Evolutionary conservation across 2,888 invertebrate species (phyloP), one percentile per base, ranked within the genome.

Genomic region (Bembecia ichneumoniformis): DNA sequence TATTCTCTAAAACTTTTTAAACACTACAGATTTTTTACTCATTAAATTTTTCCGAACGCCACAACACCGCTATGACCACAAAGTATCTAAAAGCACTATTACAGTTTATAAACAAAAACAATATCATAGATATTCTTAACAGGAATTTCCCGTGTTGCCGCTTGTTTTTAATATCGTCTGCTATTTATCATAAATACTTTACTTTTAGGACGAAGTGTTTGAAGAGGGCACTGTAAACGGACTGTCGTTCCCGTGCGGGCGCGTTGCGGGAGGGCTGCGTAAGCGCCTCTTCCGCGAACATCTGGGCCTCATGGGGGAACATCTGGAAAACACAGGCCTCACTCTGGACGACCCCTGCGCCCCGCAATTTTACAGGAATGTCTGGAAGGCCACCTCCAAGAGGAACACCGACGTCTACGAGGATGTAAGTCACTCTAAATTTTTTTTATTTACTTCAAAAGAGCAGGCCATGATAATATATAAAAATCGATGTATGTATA

Each of bases 271-370:
- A 0, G 91, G 93, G 9, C 84, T 99, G 14, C 86, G 99, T 35
- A 93, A 93, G 68, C 91, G 94, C 45, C 84, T 99, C 47, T 98
- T 99, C 80, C 89, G 92, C 53, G 99, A 99, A 73, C 99, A 99
- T 77, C 89, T 99, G 47, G 98, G 98, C 3, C 77, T 77, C 1
- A 62, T 75, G 78, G 88, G 83, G 11, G 72, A 79, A 3, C 76
- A 88, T 40, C 78, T 90, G 46, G 68, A 76, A 0, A 83, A 88
- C 52, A 72, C 71, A 0, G 77, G 81, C 7, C 66, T 92, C 9
- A 91, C 92, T 62, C 80, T 98, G 0, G 90, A 90, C 44, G 98
- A 99, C 81, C 96, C 96, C 0, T 90, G 94, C 49, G 88, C 89
- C 51, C 92, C 94, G 53, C 77, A 90, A 11, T 99, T 99, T 86